phyloP scores from a whole-genome alignment of 2,888 invertebrate species.

The Chamaedrilus cognettii region DNA sequence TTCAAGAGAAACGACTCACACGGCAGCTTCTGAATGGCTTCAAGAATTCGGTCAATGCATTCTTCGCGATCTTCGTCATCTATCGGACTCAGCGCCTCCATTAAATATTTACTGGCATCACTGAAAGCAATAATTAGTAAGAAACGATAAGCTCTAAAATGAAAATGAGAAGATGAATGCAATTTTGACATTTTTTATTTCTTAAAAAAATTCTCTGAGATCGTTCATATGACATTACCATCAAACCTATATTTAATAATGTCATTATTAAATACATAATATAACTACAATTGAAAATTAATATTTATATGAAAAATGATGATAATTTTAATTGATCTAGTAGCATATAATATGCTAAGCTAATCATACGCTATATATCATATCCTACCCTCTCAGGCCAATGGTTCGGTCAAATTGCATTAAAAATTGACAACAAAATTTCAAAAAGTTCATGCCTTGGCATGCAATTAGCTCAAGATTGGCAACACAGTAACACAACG shows the following conservation, averaged over 20 bases:
- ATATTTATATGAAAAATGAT: not conserved
- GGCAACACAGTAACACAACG: not conserved
- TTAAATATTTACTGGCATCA: slow-evolving; percentile 74
- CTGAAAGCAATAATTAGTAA: slow-evolving; percentile 38
- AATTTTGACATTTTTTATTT: not conserved
- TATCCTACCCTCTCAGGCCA: too few species aligned
- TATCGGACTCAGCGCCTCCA: slow-evolving; percentile 71
- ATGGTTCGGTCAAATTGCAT: too few species aligned
- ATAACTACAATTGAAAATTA: not conserved
- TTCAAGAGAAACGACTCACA: too few species aligned
- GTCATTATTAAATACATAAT: not conserved
- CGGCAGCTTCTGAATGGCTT: slow-evolving; percentile 78
- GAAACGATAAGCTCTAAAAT: too few species aligned
- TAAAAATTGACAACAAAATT: too few species aligned
- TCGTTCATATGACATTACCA: not conserved
- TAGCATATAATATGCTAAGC: too few species aligned
- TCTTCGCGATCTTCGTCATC: slow-evolving; percentile 68
- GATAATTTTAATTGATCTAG: too few species aligned
- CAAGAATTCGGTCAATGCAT: slow-evolving; percentile 76
- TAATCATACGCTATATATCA: too few species aligned
- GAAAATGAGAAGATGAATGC: too few species aligned
- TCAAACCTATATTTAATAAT: not conserved
- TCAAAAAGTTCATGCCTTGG: too few species aligned
- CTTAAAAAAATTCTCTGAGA: not conserved
- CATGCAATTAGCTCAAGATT: too few species aligned